Percentiles rank a stretch among this genome's conserved stretches.
Evolutionary conservation across 2,113 vertebrate species (phyloP).

Genomic region (Malurus cyaneus): DNA sequence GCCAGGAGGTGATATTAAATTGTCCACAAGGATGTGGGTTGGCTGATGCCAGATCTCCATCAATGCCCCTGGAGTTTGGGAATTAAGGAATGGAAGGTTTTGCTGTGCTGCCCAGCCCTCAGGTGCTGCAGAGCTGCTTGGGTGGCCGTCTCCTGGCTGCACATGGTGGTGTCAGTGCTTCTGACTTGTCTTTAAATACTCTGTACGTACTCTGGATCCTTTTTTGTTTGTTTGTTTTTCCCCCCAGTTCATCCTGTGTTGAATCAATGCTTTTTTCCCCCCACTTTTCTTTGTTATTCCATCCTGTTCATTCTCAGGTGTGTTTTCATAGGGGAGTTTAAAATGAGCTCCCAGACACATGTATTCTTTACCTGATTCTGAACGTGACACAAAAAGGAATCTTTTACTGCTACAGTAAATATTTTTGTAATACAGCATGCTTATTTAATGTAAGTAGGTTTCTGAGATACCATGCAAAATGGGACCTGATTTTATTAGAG

Average conservation of each 20-base stretch:
- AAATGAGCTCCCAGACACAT: not conserved
- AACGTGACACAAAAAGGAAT: not conserved
- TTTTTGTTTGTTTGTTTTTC: not conserved
- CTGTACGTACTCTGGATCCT: not conserved
- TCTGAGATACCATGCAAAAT: not conserved
- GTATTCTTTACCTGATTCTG: conserved; percentile 5
- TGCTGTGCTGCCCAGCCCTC: not conserved
- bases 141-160: not conserved
- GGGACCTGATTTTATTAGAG: conserved; percentile 52
- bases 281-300: not conserved
- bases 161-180: not conserved
- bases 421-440: conserved; percentile 26
- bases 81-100: not conserved
- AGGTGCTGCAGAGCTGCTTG: not conserved
- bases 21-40: not conserved
- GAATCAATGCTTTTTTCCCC: not conserved
- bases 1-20: not conserved
- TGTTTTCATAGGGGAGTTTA: not conserved
- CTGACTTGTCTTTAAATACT: not conserved
- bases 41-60: not conserved
- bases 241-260: not conserved
- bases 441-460: conserved; percentile 31
- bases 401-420: conserved; percentile 31
- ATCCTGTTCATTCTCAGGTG: not conserved
- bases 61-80: not conserved